phyloP scores from a whole-genome alignment of 2,797 vertebrate genomes.

The Galagoides demidoff region DNA sequence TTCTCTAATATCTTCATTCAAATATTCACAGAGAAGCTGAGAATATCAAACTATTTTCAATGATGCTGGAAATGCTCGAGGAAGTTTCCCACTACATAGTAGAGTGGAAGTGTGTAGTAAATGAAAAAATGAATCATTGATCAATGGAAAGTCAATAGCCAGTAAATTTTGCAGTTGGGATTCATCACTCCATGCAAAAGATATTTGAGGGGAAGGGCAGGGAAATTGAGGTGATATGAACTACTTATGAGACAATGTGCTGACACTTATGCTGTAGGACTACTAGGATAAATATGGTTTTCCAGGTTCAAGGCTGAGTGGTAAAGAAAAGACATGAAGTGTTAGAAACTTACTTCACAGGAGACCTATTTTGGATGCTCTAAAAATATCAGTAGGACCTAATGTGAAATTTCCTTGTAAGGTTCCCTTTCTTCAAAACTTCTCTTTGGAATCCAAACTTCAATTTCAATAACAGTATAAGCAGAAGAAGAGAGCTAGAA shows the following conservation, averaged over 20 bases:
- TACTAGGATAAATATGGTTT: conserved; percentile 50
- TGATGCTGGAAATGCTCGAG: conserved; percentile 44
- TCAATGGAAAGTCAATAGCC: conserved; percentile 48
- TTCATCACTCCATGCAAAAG: conserved; percentile 63
- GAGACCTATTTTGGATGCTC: conserved; percentile 66
- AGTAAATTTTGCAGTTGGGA: conserved; percentile 50
- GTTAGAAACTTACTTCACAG: conserved; percentile 71
- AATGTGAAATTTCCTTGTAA: conserved; percentile 65
- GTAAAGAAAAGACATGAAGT: conserved; percentile 46
- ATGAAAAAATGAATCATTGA: conserved; percentile 29
- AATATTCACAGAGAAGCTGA: not conserved
- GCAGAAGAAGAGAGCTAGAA: not conserved
- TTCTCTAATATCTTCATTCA: not conserved
- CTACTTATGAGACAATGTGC: conserved; percentile 59
- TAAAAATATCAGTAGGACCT: conserved; percentile 69
- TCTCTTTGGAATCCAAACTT: conserved; percentile 4
- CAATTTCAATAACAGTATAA: not conserved
- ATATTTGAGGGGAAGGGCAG: conserved; percentile 46
- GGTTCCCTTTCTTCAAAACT: conserved; percentile 33
- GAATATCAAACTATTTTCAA: conserved; percentile 4
- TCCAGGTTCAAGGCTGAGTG: conserved; percentile 55
- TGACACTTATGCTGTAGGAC: conserved; percentile 28
- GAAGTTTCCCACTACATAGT: conserved; percentile 1
- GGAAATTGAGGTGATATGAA: conserved; percentile 56
- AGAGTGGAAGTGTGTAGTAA: not conserved